These are phyloP conservation scores for Trichoplusia ni DNA, from an alignment of 1,140 invertebrate species.

Conservation along the genomic window DNA sequence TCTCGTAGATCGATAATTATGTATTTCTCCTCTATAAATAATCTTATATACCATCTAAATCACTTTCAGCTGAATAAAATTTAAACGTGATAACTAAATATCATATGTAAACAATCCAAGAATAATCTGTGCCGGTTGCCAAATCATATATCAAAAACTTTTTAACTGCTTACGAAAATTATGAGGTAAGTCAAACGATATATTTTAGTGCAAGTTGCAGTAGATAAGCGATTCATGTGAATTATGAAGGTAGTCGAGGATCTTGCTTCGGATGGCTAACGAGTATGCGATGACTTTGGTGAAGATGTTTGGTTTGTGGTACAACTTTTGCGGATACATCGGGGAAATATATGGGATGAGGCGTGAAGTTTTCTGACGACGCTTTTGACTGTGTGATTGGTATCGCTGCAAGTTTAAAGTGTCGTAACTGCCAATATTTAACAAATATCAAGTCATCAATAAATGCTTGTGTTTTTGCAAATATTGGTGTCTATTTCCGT, in stretches of 20 bases:
- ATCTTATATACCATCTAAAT: no score
- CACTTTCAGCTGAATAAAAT: no score
- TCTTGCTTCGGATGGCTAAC: conserved; percentile 22
- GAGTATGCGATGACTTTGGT: conserved; percentile 21
- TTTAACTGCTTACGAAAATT: conserved; percentile 19
- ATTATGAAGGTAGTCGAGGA: conserved; percentile 8
- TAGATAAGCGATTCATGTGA: conserved; percentile 21
- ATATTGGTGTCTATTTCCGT: no score
- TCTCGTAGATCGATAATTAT: no score
- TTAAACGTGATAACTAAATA: not conserved
- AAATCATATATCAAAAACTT: conserved; percentile 22
- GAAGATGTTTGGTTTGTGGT: not conserved
- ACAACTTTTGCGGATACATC: not conserved
- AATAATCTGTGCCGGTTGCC: not conserved
- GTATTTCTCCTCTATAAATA: not conserved
- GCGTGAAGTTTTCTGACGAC: not conserved
- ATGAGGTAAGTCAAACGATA: conserved; percentile 14
- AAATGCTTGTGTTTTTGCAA: no score
- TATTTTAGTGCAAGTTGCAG: conserved; percentile 10
- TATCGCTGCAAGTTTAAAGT: no score
- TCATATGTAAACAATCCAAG: conserved; percentile 17
- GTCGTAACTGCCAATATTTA: no score
- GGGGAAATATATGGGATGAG: not conserved
- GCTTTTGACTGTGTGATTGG: not conserved
- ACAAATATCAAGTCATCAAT: no score